phyloP scores from a whole-genome alignment of 2,113 vertebrate species.

The Haemorhous mexicanus region DNA sequence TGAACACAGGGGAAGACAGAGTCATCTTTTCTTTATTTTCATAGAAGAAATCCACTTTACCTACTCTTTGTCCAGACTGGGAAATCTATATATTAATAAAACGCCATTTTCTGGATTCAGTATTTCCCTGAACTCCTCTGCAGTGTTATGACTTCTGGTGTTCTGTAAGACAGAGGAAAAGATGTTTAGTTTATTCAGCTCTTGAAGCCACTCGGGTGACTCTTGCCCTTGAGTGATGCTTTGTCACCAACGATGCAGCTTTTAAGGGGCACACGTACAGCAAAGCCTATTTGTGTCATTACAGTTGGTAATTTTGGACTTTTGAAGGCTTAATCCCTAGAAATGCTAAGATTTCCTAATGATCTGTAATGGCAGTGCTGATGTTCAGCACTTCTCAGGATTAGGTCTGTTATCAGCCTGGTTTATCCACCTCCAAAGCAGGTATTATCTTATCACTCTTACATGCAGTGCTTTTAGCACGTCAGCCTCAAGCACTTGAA shows the following conservation, averaged over 20 bases:
- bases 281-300: background rate
- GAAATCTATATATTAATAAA: background rate
- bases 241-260: fast-evolving
- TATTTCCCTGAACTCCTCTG: background rate
- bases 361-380: constrained; percentile 16
- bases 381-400: constrained; percentile 44
- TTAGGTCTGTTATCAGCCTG: constrained; percentile 15
- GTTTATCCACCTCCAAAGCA: constrained; percentile 20
- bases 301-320: background rate
- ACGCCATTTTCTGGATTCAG: fast-evolving
- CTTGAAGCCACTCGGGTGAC: background rate
- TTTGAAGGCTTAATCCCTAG: constrained; percentile 6
- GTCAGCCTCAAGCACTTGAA: constrained; percentile 9
- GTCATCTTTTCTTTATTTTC: background rate
- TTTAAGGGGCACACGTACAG: background rate
- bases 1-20: background rate
- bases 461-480: constrained; percentile 21
- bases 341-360: constrained; percentile 33
- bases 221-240: background rate
- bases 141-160: background rate
- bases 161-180: background rate
- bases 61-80: background rate
- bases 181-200: background rate
- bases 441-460: constrained; percentile 53
- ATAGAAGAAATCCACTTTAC: background rate